Conservation (phyloP, 2,113 vertebrate genomes). For the Oncorhynchus masou region DNA sequence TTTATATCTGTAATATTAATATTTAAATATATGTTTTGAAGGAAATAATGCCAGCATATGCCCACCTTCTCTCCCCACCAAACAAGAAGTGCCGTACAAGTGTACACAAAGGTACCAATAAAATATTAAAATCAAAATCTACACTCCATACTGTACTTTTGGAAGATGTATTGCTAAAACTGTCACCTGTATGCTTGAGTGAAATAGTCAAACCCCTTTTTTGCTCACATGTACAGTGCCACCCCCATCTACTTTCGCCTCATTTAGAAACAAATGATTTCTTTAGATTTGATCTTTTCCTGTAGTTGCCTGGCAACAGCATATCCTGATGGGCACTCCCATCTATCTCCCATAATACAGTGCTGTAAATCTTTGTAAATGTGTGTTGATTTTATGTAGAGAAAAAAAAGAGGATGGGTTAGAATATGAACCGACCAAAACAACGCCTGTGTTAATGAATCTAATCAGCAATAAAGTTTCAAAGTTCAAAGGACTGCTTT, state of each 20-base stretch:
- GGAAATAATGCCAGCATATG: constrained; percentile 24
- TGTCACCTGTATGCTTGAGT: constrained; percentile 45
- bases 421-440: too few species aligned
- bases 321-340: constrained; percentile 64
- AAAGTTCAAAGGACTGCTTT: too few species aligned
- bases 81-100: constrained; percentile 28
- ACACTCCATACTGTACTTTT: constrained; percentile 47
- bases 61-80: constrained; percentile 7
- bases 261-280: constrained; percentile 46
- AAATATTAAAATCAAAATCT: constrained; percentile 53
- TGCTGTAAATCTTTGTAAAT: constrained; percentile 93
- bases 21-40: constrained; percentile 35
- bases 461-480: too few species aligned
- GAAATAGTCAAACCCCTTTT: constrained; percentile 28
- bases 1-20: constrained; percentile 31
- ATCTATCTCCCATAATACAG: constrained; percentile 73
- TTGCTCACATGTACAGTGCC: constrained; percentile 59
- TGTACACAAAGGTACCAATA: constrained; percentile 63
- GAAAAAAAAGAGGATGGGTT: too few species aligned
- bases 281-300: constrained; percentile 54
- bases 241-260: constrained; percentile 44
- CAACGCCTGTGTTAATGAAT: too few species aligned
- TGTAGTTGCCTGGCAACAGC: constrained; percentile 68
- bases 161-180: constrained; percentile 38
- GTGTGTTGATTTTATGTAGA: constrained; percentile 61